Evolutionary conservation across 2,113 vertebrate species (phyloP).

Genomic region (Eurystomus gularis): DNA sequence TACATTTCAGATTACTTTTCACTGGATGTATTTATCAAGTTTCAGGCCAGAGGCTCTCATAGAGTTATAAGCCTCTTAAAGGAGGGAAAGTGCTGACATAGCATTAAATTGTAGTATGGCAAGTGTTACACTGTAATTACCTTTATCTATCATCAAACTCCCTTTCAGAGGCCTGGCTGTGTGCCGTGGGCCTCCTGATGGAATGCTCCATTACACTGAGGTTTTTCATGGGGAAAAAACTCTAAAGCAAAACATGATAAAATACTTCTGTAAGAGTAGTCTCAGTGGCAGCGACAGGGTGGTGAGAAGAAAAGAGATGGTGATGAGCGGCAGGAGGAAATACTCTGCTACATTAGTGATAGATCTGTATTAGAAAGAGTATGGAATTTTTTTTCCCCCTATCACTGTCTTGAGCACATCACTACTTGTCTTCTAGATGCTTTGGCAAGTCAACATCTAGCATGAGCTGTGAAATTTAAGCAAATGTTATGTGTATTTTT

Average conservation of each 20-base stretch:
- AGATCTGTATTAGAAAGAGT: not conserved
- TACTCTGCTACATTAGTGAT: not conserved
- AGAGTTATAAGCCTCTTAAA: conserved; percentile 44
- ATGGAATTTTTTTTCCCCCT: not conserved
- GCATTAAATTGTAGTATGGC: conserved; percentile 40
- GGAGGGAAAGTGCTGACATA: conserved; percentile 37
- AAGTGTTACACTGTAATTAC: conserved; percentile 60
- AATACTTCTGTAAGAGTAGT: conserved; percentile 1
- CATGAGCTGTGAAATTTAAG: not conserved
- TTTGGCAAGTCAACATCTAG: not conserved
- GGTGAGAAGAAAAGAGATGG: not conserved
- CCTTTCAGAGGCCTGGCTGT: conserved; percentile 15
- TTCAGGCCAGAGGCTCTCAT: not conserved
- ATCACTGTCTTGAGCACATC: not conserved
- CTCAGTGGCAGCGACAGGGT: not conserved
- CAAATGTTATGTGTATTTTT: not conserved
- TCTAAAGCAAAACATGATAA: conserved; percentile 29
- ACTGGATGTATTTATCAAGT: conserved; percentile 30
- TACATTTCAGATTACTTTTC: conserved; percentile 17
- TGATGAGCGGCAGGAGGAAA: not conserved
- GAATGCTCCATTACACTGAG: conserved; percentile 14
- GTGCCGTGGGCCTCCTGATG: not conserved
- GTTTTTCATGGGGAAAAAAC: conserved; percentile 10
- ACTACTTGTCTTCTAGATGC: not conserved
- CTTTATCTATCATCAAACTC: conserved; percentile 55